A percentile compares a stretch with the other conserved stretches of the same genome.
phyloP scores from a whole-genome alignment of 2,113 vertebrate genomes.

The Ailurus styani region DNA sequence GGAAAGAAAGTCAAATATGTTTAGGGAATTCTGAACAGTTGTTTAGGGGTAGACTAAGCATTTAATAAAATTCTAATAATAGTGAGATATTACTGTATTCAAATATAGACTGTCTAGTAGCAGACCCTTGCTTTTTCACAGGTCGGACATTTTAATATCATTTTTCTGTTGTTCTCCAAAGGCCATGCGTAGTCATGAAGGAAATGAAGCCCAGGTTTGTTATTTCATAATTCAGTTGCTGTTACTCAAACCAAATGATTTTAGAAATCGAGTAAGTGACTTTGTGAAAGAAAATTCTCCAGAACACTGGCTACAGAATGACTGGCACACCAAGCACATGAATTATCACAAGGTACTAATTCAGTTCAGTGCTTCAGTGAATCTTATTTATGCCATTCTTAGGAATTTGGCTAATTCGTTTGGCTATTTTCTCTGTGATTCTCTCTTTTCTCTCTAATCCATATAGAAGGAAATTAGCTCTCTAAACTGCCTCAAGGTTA shows the following conservation, averaged over 20 bases:
- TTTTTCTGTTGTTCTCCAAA: conserved; percentile 70
- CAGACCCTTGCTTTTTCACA: background rate
- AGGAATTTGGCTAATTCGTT: background rate
- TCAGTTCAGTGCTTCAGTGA: background rate
- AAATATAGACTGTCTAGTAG: background rate
- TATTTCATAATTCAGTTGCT: conserved; percentile 99
- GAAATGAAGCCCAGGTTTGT: conserved; percentile 98
- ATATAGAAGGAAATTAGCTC: background rate
- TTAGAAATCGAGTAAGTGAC: conserved; percentile 97
- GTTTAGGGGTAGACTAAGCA: background rate
- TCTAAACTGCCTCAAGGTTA: background rate
- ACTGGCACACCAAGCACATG: conserved; percentile 99
- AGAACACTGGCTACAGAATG: conserved; percentile 98
- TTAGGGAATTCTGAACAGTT: background rate
- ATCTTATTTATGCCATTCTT: background rate
- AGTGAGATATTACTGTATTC: background rate
- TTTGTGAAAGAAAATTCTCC: conserved; percentile 99
- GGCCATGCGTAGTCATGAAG: conserved; percentile 99
- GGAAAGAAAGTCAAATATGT: background rate
- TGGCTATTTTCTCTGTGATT: background rate
- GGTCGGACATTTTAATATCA: background rate
- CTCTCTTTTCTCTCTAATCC: background rate
- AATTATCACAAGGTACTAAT: conserved; percentile 94
- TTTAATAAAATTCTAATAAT: background rate
- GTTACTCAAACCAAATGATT: conserved; percentile 97